Percentiles rank a stretch among this genome's conserved stretches.
phyloP scores from a whole-genome alignment of 2,113 vertebrate species.

The Sander lucioperca region DNA sequence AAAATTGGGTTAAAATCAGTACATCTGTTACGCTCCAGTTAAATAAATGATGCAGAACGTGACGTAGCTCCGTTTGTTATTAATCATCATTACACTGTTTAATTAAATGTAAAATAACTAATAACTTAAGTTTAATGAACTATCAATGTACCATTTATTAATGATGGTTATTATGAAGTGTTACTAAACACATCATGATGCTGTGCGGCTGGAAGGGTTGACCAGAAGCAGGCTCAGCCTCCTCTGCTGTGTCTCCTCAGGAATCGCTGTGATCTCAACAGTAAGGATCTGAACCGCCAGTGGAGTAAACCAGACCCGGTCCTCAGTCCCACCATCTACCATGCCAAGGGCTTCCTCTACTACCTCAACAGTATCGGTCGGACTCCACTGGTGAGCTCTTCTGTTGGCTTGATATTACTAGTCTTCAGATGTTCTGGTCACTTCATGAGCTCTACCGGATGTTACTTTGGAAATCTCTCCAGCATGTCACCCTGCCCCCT shows the following conservation, averaged over 20 bases:
- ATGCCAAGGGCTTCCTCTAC: conserved; percentile 91
- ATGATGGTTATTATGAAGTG: no score
- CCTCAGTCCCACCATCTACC: conserved; percentile 93
- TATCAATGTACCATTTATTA: no score
- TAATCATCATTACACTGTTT: no score
- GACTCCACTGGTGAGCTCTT: conserved; percentile 86
- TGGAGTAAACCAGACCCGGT: conserved; percentile 86
- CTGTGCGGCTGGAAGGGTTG: background rate
- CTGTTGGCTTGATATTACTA: background rate
- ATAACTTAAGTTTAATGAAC: no score
- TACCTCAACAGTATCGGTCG: conserved; percentile 87
- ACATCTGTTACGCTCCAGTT: no score
- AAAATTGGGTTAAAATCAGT: no score
- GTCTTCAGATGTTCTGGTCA: background rate
- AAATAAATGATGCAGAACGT: no score
- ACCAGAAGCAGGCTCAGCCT: background rate
- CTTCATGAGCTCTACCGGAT: background rate
- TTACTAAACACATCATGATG: no score
- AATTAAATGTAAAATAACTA: no score
- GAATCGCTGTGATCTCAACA: conserved; percentile 90
- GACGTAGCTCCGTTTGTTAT: no score
- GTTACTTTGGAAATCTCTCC: no score
- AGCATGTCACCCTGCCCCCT: background rate
- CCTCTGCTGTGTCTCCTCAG: conserved; percentile 72
- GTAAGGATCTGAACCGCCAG: conserved; percentile 93